Base-by-base conservation (phyloP, 2,797 vertebrate genomes). In the Picus viridis region DNA sequence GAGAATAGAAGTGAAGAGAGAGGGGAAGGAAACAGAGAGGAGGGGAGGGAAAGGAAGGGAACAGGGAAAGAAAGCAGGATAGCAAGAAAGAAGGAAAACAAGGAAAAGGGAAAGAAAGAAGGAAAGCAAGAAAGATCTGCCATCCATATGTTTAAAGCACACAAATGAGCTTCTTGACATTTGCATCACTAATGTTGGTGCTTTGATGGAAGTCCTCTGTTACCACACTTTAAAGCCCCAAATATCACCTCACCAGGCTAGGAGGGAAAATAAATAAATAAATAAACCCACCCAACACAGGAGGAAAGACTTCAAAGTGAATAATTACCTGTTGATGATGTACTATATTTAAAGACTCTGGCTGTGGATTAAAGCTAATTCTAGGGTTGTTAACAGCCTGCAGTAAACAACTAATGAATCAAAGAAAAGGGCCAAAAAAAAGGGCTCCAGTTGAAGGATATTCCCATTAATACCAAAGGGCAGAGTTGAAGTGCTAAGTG, bases 251-350 rank as follows among this genome's bases (percentile, higher is more conserved):
- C 64, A 72, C 95, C 94, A 49, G 64, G 61, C 81, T 83, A 43
- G 92, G 80, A 75, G 15, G 14, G 16, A 54, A 54, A 54, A 29
- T 16, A 14, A 53, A 83, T 87, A 89, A 95, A 27, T 29, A 54
- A 54, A 29, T 27, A 24, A 53, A 83, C 34, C 87, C 88, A 95
- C 11, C 11, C 39, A 39, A 39, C 39, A 39, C 39, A 94, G 65
- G 72, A 95, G 85, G 89, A 88, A 93, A 96, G 83, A 95, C 93
- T 98, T 98, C 97, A 98, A 97, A 98, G 97, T 95, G 96, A 97
- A 86, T 97, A 97, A 97, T 98, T 97, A 97, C 97, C 97, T 97
- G 97, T 94, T 97, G 96, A 93, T 96, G 97, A 96, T 97, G 93
- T 97, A 96, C 97, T 97, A 93, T 95, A 97, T 97, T 97, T 96